These are phyloP conservation scores for Hippocampus guttulatus DNA, from an alignment of 2,113 vertebrate genomes.

Conservation along the genomic window DNA sequence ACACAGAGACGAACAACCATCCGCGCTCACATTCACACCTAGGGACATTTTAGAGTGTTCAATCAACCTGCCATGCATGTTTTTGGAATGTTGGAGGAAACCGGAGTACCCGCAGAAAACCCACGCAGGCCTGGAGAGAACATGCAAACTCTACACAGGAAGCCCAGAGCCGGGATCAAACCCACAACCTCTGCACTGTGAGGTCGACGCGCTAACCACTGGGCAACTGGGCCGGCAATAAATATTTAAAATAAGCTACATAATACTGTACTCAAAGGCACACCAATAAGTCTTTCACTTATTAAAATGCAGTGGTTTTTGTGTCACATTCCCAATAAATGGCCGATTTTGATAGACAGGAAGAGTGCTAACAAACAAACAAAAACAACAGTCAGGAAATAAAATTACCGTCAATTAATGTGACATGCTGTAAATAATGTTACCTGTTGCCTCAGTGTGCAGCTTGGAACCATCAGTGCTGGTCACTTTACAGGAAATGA, in stretches of 20 bases:
- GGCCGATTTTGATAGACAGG: constrained; percentile 56
- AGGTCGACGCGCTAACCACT: too few relatives aligned
- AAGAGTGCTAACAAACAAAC: constrained; percentile 60
- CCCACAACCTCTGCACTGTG: too few relatives aligned
- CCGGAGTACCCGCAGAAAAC: too few relatives aligned
- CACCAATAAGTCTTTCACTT: constrained; percentile 1
- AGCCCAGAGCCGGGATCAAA: too few relatives aligned
- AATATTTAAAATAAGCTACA: neutral
- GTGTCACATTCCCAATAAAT: constrained; percentile 50
- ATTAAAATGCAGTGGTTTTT: neutral
- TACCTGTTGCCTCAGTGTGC: constrained; percentile 74
- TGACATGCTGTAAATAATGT: neutral
- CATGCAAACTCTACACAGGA: too few relatives aligned
- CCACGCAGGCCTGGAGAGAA: too few relatives aligned
- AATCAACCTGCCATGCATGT: too few relatives aligned
- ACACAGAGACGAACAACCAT: too few relatives aligned
- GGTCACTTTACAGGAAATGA: constrained; percentile 65
- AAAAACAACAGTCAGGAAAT: constrained; percentile 6
- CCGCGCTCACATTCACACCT: too few relatives aligned
- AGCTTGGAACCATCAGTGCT: constrained; percentile 65
- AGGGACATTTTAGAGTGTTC: too few relatives aligned
- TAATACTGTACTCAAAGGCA: neutral
- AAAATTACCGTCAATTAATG: neutral
- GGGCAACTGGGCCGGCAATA: too few relatives aligned
- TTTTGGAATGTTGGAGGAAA: too few relatives aligned